These are phyloP conservation scores for Sturnus vulgaris DNA, from an alignment of 2,113 vertebrate species.

Conservation along the genomic window DNA sequence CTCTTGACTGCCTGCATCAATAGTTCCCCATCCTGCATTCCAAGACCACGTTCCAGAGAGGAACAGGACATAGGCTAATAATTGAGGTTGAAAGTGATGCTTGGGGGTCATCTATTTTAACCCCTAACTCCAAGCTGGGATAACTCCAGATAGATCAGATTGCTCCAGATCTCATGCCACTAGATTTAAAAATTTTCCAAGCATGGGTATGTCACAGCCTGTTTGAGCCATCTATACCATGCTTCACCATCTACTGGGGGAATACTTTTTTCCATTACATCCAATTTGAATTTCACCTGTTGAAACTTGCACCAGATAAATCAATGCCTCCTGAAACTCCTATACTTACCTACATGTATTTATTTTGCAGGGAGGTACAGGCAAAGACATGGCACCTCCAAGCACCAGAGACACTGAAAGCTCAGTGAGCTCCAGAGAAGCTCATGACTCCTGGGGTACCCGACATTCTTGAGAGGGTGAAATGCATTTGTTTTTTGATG, in stretches of 20 bases:
- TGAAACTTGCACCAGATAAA: not conserved
- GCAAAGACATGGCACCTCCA: not conserved
- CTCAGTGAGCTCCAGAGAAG: not conserved
- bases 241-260: not conserved
- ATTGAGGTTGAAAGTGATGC: not conserved
- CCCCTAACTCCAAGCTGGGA: not conserved
- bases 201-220: not conserved
- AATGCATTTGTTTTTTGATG: no score
- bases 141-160: not conserved
- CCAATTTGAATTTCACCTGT: not conserved
- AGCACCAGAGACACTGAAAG: not conserved
- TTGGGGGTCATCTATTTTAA: not conserved
- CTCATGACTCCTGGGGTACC: not conserved
- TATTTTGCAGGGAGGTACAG: not conserved
- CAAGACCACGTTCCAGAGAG: not conserved
- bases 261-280: not conserved
- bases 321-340: not conserved
- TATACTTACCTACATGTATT: not conserved
- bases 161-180: not conserved
- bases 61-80: not conserved
- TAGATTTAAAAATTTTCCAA: not conserved
- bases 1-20: not conserved
- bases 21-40: not conserved
- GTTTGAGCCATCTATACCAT: not conserved
- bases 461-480: accelerated